phyloP scores from a whole-genome alignment of 2,113 vertebrate species.

The Baryphthengus martii region DNA sequence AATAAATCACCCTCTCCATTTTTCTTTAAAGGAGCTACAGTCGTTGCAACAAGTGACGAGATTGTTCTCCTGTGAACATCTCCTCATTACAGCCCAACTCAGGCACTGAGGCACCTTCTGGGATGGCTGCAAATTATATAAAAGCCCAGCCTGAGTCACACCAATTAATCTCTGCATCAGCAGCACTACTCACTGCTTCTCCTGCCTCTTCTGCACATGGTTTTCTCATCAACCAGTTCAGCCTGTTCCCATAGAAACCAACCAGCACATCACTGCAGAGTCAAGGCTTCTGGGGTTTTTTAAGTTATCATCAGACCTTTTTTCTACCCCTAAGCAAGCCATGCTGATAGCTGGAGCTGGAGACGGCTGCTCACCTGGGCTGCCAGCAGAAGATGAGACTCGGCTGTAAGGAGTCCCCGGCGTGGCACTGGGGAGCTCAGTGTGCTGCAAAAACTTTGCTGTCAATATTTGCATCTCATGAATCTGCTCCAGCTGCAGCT shows the following conservation, averaged over 20 bases:
- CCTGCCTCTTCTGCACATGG: background rate
- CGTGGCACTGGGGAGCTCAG: rapidly evolving
- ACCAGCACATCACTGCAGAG: background rate
- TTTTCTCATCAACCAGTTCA: constrained; percentile 32
- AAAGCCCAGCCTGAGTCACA: constrained; percentile 54
- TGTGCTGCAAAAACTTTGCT: background rate
- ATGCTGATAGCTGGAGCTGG: background rate
- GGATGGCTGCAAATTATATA: constrained; percentile 19
- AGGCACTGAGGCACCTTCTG: background rate
- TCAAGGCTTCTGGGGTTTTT: background rate
- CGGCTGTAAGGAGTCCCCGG: background rate
- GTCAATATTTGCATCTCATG: background rate
- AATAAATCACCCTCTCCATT: background rate
- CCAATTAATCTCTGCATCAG: constrained; percentile 48
- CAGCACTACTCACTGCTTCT: constrained; percentile 8
- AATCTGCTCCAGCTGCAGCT: background rate
- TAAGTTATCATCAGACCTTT: background rate
- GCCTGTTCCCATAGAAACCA: constrained; percentile 65
- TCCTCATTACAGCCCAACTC: background rate
- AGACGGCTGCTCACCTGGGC: background rate
- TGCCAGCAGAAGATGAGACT: background rate
- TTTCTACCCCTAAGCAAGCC: background rate
- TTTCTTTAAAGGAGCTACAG: background rate
- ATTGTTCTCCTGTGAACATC: background rate
- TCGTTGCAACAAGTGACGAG: background rate